These are phyloP conservation scores for Variabilichromis moorii DNA, from an alignment of 2,113 vertebrate genomes.

Conservation along the genomic window DNA sequence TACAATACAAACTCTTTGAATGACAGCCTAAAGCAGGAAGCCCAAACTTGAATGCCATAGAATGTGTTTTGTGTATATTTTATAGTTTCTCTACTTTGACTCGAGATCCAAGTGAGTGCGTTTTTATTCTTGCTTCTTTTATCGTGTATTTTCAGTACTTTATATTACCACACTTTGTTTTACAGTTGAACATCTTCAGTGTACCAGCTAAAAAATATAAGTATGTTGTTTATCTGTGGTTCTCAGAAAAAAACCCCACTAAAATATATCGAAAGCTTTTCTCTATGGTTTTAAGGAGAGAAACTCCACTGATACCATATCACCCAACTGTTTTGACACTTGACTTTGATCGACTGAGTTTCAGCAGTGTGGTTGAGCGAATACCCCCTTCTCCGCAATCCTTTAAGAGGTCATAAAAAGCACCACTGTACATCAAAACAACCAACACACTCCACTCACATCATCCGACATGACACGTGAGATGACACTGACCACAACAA, in stretches of 20 bases:
- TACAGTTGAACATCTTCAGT: background rate
- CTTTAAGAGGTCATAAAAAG: slow-evolving; percentile 64
- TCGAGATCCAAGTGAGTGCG: background rate
- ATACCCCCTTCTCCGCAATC: slow-evolving; percentile 36
- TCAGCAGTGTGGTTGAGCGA: slow-evolving; percentile 51
- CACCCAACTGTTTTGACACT: slow-evolving; percentile 59
- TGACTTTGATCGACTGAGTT: slow-evolving; percentile 69
- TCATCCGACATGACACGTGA: slow-evolving; percentile 65
- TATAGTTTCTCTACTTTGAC: background rate
- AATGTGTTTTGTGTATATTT: slow-evolving; percentile 3
- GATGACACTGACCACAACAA: slow-evolving; percentile 71
- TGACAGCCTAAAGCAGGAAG: slow-evolving; percentile 39
- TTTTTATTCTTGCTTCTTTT: background rate
- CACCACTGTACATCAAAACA: slow-evolving; percentile 64
- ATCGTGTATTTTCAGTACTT: slow-evolving; percentile 1
- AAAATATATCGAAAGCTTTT: background rate
- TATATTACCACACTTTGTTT: background rate
- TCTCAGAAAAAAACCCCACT: accelerated
- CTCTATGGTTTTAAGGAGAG: slow-evolving; percentile 10
- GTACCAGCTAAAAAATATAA: background rate
- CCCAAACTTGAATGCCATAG: slow-evolving; percentile 20
- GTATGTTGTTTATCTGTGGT: background rate
- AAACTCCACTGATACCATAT: slow-evolving; percentile 15
- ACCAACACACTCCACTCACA: slow-evolving; percentile 30
- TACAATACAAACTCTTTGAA: slow-evolving; percentile 59